These are phyloP conservation scores for Hippoglossus stenolepis DNA, from an alignment of 2,113 vertebrate genomes.

Conservation along the genomic window DNA sequence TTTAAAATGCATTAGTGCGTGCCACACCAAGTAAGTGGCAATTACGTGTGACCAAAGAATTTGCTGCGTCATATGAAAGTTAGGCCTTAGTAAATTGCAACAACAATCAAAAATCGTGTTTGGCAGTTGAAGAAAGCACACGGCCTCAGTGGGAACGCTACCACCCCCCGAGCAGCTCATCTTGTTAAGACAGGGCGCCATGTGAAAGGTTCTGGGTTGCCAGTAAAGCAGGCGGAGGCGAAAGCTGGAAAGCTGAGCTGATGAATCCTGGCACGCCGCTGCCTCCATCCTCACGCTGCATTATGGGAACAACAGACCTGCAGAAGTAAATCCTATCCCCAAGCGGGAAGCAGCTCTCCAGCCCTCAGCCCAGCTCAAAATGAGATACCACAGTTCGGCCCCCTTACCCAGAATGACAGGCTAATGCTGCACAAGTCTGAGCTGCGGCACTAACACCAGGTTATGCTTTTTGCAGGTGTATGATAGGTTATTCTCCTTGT, in stretches of 20 bases:
- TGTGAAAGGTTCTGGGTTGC: conserved; percentile 57
- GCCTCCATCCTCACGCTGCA: conserved; percentile 61
- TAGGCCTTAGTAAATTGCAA: conserved; percentile 34
- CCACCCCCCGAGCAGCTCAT: conserved; percentile 45
- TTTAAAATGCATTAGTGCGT: conserved; percentile 36
- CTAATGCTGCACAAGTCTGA: conserved; percentile 41
- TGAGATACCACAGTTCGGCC: conserved; percentile 8
- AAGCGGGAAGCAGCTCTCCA: conserved; percentile 35
- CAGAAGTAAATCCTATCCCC: conserved; percentile 59
- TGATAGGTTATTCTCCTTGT: too few relatives aligned
- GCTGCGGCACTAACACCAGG: conserved; percentile 30
- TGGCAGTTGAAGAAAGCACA: conserved; percentile 32
- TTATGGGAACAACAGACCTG: conserved; percentile 60
- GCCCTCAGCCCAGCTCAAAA: conserved; percentile 53
- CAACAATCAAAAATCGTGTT: conserved; percentile 38
- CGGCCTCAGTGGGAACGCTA: conserved; percentile 35
- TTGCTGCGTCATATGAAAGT: conserved; percentile 50
- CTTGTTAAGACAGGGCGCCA: conserved; percentile 24
- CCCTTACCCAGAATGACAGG: conserved; percentile 2
- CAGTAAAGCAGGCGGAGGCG: conserved; percentile 36
- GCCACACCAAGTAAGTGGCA: conserved; percentile 37
- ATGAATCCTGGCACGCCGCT: conserved; percentile 28
- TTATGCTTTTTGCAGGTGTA: conserved; percentile 4
- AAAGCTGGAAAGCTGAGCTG: conserved; percentile 53
- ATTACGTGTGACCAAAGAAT: conserved; percentile 48